These are phyloP conservation scores for Pristionchus fissidentatus DNA, from an alignment of 2,888 invertebrate genomes.

Conservation along the genomic window DNA sequence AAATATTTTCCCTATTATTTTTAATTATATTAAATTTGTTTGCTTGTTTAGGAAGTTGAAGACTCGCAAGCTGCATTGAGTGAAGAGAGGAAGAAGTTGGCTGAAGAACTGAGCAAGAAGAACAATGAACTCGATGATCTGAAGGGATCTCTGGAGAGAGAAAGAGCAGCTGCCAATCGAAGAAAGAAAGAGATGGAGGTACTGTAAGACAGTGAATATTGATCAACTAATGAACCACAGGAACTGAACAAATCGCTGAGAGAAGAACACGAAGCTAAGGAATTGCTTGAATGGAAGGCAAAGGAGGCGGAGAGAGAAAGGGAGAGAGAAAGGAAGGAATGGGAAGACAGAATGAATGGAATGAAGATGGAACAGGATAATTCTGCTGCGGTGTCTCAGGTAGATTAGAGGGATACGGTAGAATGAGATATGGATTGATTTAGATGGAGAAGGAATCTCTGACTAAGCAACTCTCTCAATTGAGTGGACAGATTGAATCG, in stretches of 20 bases:
- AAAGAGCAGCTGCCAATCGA: constrained; percentile 61
- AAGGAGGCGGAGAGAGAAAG: constrained; percentile 49
- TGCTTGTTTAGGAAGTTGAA: constrained; percentile 38
- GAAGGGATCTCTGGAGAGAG: constrained; percentile 62
- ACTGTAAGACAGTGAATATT: not conserved
- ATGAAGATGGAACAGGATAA: constrained; percentile 62
- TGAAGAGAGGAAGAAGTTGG: constrained; percentile 60
- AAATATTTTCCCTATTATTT: no score
- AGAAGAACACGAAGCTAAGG: constrained; percentile 58
- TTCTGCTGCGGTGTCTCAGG: constrained; percentile 13
- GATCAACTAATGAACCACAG: constrained; percentile 7
- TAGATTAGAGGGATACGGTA: constrained; percentile 46
- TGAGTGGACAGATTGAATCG: constrained; percentile 95
- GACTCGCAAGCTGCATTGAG: constrained; percentile 51
- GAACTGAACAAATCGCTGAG: constrained; percentile 61
- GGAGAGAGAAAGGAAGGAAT: constrained; percentile 60
- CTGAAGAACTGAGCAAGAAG: constrained; percentile 61
- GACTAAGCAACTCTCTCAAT: constrained; percentile 97
- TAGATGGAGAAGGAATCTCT: constrained; percentile 97
- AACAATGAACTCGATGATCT: constrained; percentile 60
- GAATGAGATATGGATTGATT: constrained; percentile 92
- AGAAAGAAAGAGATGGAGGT: constrained; percentile 68
- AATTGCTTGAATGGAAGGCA: constrained; percentile 49
- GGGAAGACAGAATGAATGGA: constrained; percentile 56
- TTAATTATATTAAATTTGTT: not conserved